Conservation (phyloP, 2,113 vertebrate species). For the Dasyprocta punctata region DNA sequence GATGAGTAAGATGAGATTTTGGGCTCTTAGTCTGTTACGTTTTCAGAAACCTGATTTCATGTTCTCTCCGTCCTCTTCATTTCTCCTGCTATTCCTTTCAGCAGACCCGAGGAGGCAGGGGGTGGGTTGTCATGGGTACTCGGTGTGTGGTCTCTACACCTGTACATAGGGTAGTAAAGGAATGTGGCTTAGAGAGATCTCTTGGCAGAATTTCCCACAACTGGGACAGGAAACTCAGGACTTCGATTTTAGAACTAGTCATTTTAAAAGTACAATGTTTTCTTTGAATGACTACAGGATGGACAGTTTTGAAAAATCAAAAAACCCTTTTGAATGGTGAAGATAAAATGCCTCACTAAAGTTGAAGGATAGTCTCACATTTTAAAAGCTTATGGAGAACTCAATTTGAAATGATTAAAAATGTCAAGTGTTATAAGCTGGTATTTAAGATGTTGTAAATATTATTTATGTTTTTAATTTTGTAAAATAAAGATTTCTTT, state of each 20-base stretch:
- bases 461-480: slow-evolving; percentile 90
- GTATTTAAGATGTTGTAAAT: slow-evolving; percentile 90
- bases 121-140: slow-evolving; percentile 1
- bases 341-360: slow-evolving; percentile 56
- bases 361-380: slow-evolving; percentile 72
- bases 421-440: slow-evolving; percentile 83
- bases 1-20: slow-evolving; percentile 58
- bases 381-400: slow-evolving; percentile 83
- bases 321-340: slow-evolving; percentile 53
- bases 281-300: slow-evolving; percentile 62
- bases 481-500: slow-evolving; percentile 91
- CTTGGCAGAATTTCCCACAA: slow-evolving; percentile 51
- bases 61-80: background rate
- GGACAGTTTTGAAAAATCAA: slow-evolving; percentile 55
- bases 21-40: slow-evolving; percentile 15
- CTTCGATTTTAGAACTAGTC: slow-evolving; percentile 55
- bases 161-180: slow-evolving; percentile 50
- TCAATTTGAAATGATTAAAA: slow-evolving; percentile 77
- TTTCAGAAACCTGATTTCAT: slow-evolving; percentile 68
- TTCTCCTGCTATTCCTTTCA: slow-evolving; percentile 53
- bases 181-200: slow-evolving; percentile 56
- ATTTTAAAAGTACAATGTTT: slow-evolving; percentile 53
- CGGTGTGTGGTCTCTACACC: slow-evolving; percentile 30
- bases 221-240: slow-evolving; percentile 68
- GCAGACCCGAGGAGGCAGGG: slow-evolving; percentile 22